Conservation (phyloP, 2,797 vertebrate genomes). For the Premnoplex brunnescens region DNA sequence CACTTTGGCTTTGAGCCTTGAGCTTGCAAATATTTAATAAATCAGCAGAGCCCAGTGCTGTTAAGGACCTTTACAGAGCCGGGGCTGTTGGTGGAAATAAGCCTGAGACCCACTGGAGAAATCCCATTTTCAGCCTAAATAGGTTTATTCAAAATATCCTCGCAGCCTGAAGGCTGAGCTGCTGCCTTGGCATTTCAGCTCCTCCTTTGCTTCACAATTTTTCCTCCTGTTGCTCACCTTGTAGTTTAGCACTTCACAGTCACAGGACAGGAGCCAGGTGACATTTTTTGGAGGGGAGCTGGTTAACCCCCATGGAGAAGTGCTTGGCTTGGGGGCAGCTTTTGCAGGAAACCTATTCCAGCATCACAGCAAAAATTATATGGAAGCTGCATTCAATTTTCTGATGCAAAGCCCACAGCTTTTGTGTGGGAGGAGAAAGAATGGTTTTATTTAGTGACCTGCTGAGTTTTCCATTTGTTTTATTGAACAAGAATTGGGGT, state of each 20-base stretch:
- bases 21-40: background rate
- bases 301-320: fast-evolving
- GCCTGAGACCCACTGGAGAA: background rate
- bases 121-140: background rate
- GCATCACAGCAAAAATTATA: background rate
- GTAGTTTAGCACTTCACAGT: background rate
- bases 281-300: background rate
- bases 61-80: background rate
- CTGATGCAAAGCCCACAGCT: background rate
- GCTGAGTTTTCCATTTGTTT: conserved; percentile 21
- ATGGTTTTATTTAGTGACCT: conserved; percentile 25
- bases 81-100: background rate
- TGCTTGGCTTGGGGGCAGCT: background rate
- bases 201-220: fast-evolving
- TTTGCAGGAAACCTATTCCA: background rate
- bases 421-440: conserved; percentile 13
- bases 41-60: background rate
- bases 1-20: background rate
- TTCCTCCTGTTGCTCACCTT: background rate
- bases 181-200: background rate
- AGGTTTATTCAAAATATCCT: background rate
- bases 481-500: background rate
- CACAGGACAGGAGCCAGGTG: background rate
- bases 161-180: fast-evolving
- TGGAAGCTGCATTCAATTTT: background rate